phyloP scores from a whole-genome alignment of 2,797 vertebrate genomes.

The Lepidocolaptes lacrymiger region DNA sequence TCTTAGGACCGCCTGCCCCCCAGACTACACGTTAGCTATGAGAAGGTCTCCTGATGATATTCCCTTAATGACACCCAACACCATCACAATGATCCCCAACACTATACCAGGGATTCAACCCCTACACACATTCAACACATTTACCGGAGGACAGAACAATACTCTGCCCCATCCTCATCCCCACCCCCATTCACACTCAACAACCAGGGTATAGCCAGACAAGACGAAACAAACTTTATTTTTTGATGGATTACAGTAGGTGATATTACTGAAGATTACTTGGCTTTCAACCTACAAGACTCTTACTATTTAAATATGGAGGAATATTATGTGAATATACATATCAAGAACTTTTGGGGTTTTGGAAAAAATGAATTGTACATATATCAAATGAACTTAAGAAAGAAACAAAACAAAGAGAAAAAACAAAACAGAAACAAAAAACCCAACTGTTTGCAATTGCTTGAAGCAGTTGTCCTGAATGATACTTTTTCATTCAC shows the following conservation, averaged over 20 bases:
- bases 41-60: conserved; percentile 97
- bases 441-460: conserved; percentile 76
- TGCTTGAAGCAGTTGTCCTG: conserved; percentile 88
- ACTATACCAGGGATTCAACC: conserved; percentile 95
- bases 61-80: conserved; percentile 99
- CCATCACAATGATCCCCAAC: conserved; percentile 99
- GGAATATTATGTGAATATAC: conserved; percentile 85
- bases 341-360: conserved; percentile 83
- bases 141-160: conserved; percentile 95
- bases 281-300: conserved; percentile 83
- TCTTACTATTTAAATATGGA: conserved; percentile 85
- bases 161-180: conserved; percentile 94
- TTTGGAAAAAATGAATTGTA: conserved; percentile 81
- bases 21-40: conserved; percentile 99
- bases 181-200: conserved; percentile 99
- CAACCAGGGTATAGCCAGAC: conserved; percentile 99
- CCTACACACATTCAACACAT: conserved; percentile 96
- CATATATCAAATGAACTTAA: conserved; percentile 80
- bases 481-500: conserved; percentile 85
- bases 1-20: conserved; percentile 97
- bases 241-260: conserved; percentile 83
- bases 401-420: conserved; percentile 60
- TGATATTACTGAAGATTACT: conserved; percentile 79
- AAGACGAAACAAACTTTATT: conserved; percentile 83
- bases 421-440: neutral